Base-by-base conservation (phyloP, 2,797 vertebrate species). In the Lutjanus campechanus region DNA sequence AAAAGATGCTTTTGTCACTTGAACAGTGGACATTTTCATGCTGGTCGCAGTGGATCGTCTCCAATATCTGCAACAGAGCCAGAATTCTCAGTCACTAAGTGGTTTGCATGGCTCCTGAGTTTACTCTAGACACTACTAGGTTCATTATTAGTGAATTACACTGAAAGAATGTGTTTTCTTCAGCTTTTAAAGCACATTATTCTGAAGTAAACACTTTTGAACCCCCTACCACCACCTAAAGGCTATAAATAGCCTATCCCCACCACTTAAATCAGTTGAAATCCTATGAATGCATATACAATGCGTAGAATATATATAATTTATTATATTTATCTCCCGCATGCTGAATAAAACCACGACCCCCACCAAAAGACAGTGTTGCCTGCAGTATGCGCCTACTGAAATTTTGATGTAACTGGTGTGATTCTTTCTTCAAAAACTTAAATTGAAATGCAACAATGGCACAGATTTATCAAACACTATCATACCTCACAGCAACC, bases 121-220 rank as follows among this genome's bases (percentile, higher is more conserved):
- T 66, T 53, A 25, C 25, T 25, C 25, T 25, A 25, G 25, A 41
- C 4, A 59, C 15, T 29, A 36, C 36, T 49, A 36, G 5, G 19
- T 43, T 64, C 36, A 62, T 43, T 58, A 58, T 9, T 66, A 59
- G 25, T 51, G 19, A n/a, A 69, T 25, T 25, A 49, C 20, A 9
- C 47, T 49, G 15, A 61, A 1, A 58, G 55, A 51, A 44, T 44
- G 36, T 11, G 54, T 22, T 50, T 55, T 55, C 16, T 20, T 5
- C 58, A 54, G 29, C 65, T 66, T 71, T 58, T 58, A 15, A 70
- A 73, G 22, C 44, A 7, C 16, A 50, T 47, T n/a, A 40, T 61
- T 53, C 11, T 19, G 53, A 77, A 58, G 22, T 58, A 60, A 71
- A 67, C 25, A 69, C 15, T 29, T 43, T 9, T 41, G 13, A 25